phyloP scores from a whole-genome alignment of 2,888 invertebrate species.

The Oxystoma pomonae region DNA sequence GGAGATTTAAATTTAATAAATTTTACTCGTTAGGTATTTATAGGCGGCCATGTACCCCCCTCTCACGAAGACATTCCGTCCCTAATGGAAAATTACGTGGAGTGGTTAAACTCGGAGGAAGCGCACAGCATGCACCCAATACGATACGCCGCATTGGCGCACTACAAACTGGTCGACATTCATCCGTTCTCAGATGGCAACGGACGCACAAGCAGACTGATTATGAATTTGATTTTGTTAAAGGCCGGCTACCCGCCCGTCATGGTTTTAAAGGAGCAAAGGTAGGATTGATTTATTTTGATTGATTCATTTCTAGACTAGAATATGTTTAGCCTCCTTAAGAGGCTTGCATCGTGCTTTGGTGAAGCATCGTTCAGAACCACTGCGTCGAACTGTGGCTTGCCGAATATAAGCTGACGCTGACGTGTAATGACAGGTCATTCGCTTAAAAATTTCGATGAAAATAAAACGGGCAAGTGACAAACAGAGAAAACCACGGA shows the following conservation, averaged over 20 bases:
- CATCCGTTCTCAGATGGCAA: slow-evolving; percentile 98
- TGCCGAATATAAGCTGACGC: no score
- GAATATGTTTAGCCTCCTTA: no score
- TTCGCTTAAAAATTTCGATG: no score
- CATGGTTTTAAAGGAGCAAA: slow-evolving; percentile 84
- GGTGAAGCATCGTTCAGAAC: no score
- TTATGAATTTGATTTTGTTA: slow-evolving; percentile 96
- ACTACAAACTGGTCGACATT: slow-evolving; percentile 94
- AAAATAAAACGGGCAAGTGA: no score
- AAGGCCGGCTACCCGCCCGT: slow-evolving; percentile 95
- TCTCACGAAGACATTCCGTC: slow-evolving; percentile 74
- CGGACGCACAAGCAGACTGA: slow-evolving; percentile 87
- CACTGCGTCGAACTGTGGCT: no score
- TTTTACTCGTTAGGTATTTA: slow-evolving; percentile 62
- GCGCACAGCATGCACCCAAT: slow-evolving; percentile 56
- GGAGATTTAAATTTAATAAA: not conserved
- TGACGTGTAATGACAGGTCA: no score
- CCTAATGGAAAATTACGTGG: slow-evolving; percentile 84
- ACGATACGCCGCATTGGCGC: slow-evolving; percentile 91
- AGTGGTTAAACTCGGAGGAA: slow-evolving; percentile 89
- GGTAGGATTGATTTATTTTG: no score
- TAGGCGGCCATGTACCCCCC: slow-evolving; percentile 93
- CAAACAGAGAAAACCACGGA: no score
- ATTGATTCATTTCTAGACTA: no score
- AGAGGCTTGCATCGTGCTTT: no score